Evolutionary conservation across 2,113 vertebrate species (phyloP), one percentile per base, ranked within the genome.

Genomic region (Chaenogobius annularis): DNA sequence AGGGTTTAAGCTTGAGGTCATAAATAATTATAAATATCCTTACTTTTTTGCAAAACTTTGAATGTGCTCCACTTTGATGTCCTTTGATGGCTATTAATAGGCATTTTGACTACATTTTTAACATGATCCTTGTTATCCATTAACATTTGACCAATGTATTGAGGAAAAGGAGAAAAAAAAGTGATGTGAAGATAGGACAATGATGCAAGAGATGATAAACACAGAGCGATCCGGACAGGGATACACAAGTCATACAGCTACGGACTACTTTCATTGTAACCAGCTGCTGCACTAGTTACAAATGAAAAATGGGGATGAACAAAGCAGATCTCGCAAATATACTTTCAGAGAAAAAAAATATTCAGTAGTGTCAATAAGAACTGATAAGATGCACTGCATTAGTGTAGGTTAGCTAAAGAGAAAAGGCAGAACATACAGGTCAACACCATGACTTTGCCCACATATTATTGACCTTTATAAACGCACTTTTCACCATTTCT

Each of bases 271-370:
- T 82, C 73, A 85, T 89, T 67, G 82, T 87, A 72, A 88, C 85
- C 84, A 73, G 72, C 74, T 75, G 65, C 75, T 64, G 74, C 66
- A 54, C 69, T 50, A 81, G 77, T 83, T 68, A 83, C 77, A 46
- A 86, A 90, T 82, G 85, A 86, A 74, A 83, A 86, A 74, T 80
- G 70, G 65, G 61, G 23, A 82, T 74, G 85, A 78, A 87, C 68
- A 84, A 70, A 86, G 88, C 88, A 90, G 88, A 91, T 92, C 88
- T 87, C 85, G 3, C 74, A 83, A 31, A 85, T 79, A 87, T 17
- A 70, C 0, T 70, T 15, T 67, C 47, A 73, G 80, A 83, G 79
- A 80, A 78, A 74, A 79, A 83, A 74, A 1, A 26, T 46, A 4
- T 58, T 37, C 59, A 35, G 12, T 23, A 11, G 23, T 22, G 22